Evolutionary conservation across 2,888 invertebrate species (phyloP), one percentile per base, ranked within the genome.

Genomic region (Tupiocoris notatus): DNA sequence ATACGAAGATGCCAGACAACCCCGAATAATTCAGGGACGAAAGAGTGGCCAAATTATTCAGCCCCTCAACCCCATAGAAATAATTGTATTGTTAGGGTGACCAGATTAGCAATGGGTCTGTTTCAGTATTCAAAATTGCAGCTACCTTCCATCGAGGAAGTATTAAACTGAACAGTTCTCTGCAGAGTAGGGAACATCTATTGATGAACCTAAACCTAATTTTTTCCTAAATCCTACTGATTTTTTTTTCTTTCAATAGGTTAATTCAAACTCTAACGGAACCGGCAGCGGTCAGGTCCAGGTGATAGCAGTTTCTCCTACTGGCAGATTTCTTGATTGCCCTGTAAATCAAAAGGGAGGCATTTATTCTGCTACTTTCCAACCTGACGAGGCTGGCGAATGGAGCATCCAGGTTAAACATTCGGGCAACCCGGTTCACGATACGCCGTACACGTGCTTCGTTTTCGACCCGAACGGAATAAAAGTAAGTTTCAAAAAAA

Each of bases 361-460:
- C 75, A 93, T 94, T 73, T 96, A 96, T 83, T 94, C 94, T 80
- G 96, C 98, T 80, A 96, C 95, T 81, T 98, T 98, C 85, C 95
- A 96, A 83, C 98, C 98, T 0, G 94, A 96, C 81, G 98, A 98
- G 86, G 93, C 96, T 57, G 98, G 98, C 76, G 94, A 95, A 82
- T 98, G 98, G 98, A 91, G 93, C 81, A 96, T 99, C 76, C 94
- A 94, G 79, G 96, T 98, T 79, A 91, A 94, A 39, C 98, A 98
- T 84, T 96, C 97, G 83, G 95, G 95, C 39, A 92, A 95, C 82
- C 96, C 98, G 83, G 97, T 99, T 81, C 86, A 92, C 87, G 98
- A 98, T 76, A 96, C 96, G 18, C 99, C 99, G 0, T 98, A 97
- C 84, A 93, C 94, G 0, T 96, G 98, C 83, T 92, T 95, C 81